Base-by-base conservation (phyloP, 2,113 vertebrate genomes). In the Eulemur rufifrons region DNA sequence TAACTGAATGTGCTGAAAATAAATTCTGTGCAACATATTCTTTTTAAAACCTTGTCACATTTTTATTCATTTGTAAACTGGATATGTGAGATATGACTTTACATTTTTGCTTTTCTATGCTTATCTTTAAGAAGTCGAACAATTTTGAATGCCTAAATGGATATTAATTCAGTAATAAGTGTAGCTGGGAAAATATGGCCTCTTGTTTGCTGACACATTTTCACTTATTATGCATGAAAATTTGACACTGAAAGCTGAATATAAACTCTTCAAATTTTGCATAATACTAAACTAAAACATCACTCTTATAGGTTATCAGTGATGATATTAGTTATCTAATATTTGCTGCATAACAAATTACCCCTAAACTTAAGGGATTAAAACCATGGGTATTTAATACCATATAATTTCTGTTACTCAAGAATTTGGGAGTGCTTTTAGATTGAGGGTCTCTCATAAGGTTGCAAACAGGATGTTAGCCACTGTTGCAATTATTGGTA, bases 131-230 rank as follows among this genome's bases (percentile, higher is more conserved):
- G 32, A 89, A 64, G 25, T 73, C 12, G 73, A 73, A n/a, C 13
- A 47, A 69, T 37, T 83, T 34, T 56, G 42, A 77, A 18, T 77
- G 12, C 12, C 18, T 66, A 61, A 2, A 7, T 71, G 42, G 45
- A 32, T 91, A 74, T 61, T 34, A 96, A 91, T 91, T 91, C 21
- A 52, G n/a, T 68, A 87, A 68, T 86, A 86, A 63, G 11, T 68
- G n/a, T 45, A 89, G 17, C 52, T 32, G 34, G 23, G 45, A 86
- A 80, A 61, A 13, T 68, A 6, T 47, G 71, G 17, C 45, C 9
- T 81, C 4, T 25, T 94, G 6, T 59, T 74, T 50, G 27, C n/a
- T 63, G 13, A 63, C 34, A 29, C 4, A 21, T 61, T 59, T 81
- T 94, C 47, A 52, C 14, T n/a, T 74, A 52, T 45, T 84, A 32